Evolutionary conservation across 2,888 invertebrate genomes (phyloP).

Genomic region (Leucania comma): DNA sequence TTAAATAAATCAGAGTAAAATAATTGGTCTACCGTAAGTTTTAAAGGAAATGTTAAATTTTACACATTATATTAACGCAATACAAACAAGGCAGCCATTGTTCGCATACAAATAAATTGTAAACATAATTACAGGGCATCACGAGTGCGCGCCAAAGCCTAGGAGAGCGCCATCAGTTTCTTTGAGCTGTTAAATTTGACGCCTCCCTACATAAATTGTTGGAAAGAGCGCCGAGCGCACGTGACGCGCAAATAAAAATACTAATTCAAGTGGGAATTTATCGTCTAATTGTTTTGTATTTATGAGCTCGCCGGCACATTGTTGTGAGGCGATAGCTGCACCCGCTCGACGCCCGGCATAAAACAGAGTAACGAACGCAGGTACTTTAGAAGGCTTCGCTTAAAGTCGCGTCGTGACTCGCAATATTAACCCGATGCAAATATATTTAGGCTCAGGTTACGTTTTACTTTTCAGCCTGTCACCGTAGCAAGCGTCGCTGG

Average conservation of each 20-base stretch:
- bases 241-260: conserved; percentile 88
- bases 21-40: conserved; percentile 14
- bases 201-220: conserved; percentile 84
- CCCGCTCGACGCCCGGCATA: conserved; percentile 74
- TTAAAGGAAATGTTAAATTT: conserved; percentile 16
- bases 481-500: conserved; percentile 34
- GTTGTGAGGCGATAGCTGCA: conserved; percentile 80
- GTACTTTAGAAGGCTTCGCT: conserved; percentile 67
- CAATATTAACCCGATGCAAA: conserved; percentile 70
- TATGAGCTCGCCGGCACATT: conserved; percentile 81
- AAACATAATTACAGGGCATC: conserved; percentile 83
- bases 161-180: conserved; percentile 82
- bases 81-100: conserved; percentile 74
- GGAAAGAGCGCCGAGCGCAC: conserved; percentile 80
- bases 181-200: conserved; percentile 85
- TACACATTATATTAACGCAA: conserved; percentile 54
- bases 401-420: conserved; percentile 80
- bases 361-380: conserved; percentile 79
- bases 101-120: conserved; percentile 79
- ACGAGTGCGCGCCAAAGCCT: conserved; percentile 77
- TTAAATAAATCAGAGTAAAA: conserved; percentile 28
- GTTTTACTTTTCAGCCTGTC: conserved; percentile 59
- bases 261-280: conserved; percentile 85
- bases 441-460: conserved; percentile 72
- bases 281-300: conserved; percentile 87